Percentiles rank a stretch among this genome's conserved stretches.
These are phyloP conservation scores for Cephus cinctus DNA, from an alignment of 1,140 invertebrate genomes.

Conservation along the genomic window DNA sequence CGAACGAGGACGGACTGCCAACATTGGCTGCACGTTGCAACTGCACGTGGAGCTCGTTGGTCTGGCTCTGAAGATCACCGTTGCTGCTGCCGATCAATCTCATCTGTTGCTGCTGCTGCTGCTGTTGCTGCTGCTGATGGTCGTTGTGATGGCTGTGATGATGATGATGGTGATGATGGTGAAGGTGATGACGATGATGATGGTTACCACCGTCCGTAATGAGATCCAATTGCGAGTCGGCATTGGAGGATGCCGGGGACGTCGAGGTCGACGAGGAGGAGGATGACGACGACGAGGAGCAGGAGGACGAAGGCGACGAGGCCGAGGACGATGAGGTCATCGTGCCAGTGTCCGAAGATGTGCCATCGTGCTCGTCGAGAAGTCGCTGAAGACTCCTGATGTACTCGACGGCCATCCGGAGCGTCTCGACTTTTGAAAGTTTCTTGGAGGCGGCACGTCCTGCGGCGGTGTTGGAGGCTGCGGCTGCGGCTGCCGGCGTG, in stretches of 20 bases:
- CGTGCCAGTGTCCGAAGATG: slow-evolving; percentile 33
- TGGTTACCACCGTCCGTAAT: slow-evolving; percentile 7
- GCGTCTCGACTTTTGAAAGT: slow-evolving; percentile 92
- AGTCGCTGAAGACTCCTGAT: slow-evolving; percentile 85
- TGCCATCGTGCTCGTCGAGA: slow-evolving; percentile 71
- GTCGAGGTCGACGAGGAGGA: slow-evolving; percentile 18
- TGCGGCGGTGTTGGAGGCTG: slow-evolving; percentile 66
- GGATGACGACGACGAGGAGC: slow-evolving; percentile 16
- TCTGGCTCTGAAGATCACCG: no score
- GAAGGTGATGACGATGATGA: slow-evolving; percentile 23
- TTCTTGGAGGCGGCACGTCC: slow-evolving; percentile 73
- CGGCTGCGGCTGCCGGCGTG: slow-evolving; percentile 66
- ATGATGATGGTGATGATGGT: slow-evolving; percentile 19
- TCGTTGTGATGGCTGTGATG: slow-evolving; percentile 44
- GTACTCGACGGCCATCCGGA: slow-evolving; percentile 92
- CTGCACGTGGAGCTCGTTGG: no score
- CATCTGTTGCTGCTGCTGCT: no score
- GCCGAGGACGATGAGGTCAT: slow-evolving; percentile 28
- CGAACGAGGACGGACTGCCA: slow-evolving; percentile 39
- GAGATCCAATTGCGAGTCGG: no score
- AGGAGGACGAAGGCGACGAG: slow-evolving; percentile 23
- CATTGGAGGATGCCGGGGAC: no score
- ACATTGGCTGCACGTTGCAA: no score
- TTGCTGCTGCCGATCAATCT: no score
- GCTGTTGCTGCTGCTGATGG: slow-evolving; percentile 32